Evolutionary conservation across 1,140 invertebrate species (phyloP), one percentile per base, ranked within the genome.

Genomic region (Drosophila ohnishii): DNA sequence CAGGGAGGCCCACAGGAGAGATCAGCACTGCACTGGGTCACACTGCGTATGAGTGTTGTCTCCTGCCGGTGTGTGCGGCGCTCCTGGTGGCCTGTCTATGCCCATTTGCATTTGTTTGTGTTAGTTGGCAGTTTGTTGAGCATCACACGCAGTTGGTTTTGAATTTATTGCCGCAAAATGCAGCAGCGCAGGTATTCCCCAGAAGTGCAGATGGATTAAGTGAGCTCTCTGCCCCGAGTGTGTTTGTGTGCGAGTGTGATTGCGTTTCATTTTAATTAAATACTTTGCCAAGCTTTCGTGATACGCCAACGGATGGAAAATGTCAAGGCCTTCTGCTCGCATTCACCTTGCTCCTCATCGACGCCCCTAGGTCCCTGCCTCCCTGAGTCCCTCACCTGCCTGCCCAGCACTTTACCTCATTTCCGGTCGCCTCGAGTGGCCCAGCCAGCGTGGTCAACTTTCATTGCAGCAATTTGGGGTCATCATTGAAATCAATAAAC

Each of bases 141-240:
- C 75, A 87, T 80, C 50, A 64, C 67, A 64, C 74, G 75, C 82
- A 81, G 82, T 86, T 78, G 75, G 50, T 25, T 72, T 65, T 86
- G 72, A 80, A 88, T 88, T 88, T 88, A 88, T 88, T 78, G 77
- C 73, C 64, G 57, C 57, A 75, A 78, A 83, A 75, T 88, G 69
- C 76, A 76, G 78, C 67, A 65, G 72, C 34, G 30, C 40, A 77
- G 62, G 55, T 59, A 71, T 70, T 56, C 64, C 67, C 62, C 70
- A 67, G 42, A 87, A 71, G 50, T 88, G 84, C 84, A 88, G 77
- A 84, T 88, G 84, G 85, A 88, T 88, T 88, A 88, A 84, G 63
- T 84, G 69, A 40, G 77, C 51, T 70, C 28, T 37, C 16, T 6
- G 16, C 8, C 22, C 39, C 10, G n/a, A 28, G 22, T 50, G 14